Evolutionary conservation across 2,888 invertebrate genomes (phyloP), one percentile per base, ranked within the genome.

Genomic region (Sympetrum striolatum): DNA sequence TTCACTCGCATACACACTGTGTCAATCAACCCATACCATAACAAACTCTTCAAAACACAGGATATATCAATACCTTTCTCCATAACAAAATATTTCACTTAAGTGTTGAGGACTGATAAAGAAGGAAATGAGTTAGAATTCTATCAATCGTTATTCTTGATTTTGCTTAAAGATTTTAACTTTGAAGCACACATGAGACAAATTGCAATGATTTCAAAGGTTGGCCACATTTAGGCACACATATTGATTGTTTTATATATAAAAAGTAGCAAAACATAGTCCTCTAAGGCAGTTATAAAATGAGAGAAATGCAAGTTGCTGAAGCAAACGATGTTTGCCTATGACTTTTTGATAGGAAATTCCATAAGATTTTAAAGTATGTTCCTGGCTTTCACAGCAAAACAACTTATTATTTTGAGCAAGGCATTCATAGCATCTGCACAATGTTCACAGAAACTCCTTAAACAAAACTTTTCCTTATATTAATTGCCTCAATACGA

Each of bases 201-300:
- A n/a, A 86, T n/a, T 60, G 22, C 58, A 60, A 60, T 60, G 86
- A 60, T 58, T 86, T 60, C 60, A 37, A 86, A 64, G 58, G 35
- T 37, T 35, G 48, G 86, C 37, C 86, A 60, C 86, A 86, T 12
- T 44, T 15, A 39, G 86, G 58, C 58, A 37, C 58, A 86, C 60
- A 86, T 58, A 86, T 35, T 35, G 18, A 86, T 86, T 64, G 60
- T 37, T 53, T 86, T 86, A 37, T 60, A 60, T 39, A 39, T 86
- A 86, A 86, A 86, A 86, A 86, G 86, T 86, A 86, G 86, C 86
- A 86, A 86, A 86, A 86, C 86, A 86, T 86, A 86, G 86, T 86
- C 86, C 60, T 86, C 58, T n/a, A n/a, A 86, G 86, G 86, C 86
- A 86, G 86, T 86, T 86, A 86, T 86, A 86, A 73, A 86, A 86